Percentiles rank a stretch among this genome's conserved stretches.
These are phyloP conservation scores for Habrosyne pyritoides DNA, from an alignment of 2,888 invertebrate species.

Conservation along the genomic window DNA sequence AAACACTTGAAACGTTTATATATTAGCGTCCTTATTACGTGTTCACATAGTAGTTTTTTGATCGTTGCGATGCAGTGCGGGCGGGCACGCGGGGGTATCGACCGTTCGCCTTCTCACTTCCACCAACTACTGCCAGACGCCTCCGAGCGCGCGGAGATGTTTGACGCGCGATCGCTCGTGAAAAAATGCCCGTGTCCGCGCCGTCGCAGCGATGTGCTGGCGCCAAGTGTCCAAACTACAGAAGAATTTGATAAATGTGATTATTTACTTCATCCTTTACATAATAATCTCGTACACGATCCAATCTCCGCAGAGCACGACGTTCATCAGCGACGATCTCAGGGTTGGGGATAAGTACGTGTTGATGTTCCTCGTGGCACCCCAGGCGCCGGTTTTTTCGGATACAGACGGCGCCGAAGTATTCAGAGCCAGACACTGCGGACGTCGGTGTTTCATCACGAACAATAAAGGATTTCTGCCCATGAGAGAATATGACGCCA, in stretches of 20 bases:
- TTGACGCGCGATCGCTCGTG: constrained; percentile 35
- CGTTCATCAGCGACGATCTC: constrained; percentile 51
- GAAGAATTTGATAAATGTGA: constrained; percentile 42
- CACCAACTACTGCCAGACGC: constrained; percentile 51
- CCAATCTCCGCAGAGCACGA: constrained; percentile 37
- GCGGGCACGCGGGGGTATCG: constrained; percentile 43
- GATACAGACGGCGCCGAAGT: constrained; percentile 55
- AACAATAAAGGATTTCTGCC: constrained; percentile 63
- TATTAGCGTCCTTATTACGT: neutral
- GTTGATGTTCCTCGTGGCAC: constrained; percentile 50
- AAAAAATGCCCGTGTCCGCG: constrained; percentile 29
- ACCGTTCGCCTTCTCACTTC: constrained; percentile 46
- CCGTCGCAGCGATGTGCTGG: constrained; percentile 49
- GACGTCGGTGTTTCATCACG: constrained; percentile 52
- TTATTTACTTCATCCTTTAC: constrained; percentile 48
- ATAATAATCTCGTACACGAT: constrained; percentile 43
- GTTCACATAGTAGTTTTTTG: neutral
- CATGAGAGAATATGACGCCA: constrained; percentile 56
- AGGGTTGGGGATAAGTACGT: constrained; percentile 54
- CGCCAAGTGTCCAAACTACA: constrained; percentile 52
- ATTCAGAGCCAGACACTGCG: constrained; percentile 46
- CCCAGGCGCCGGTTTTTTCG: constrained; percentile 37
- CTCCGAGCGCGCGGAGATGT: constrained; percentile 41
- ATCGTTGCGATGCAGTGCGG: constrained; percentile 18
- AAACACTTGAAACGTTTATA: neutral